These are phyloP conservation scores for Anguilla pacifica DNA, from an alignment of 2,797 vertebrate genomes.

Conservation along the genomic window DNA sequence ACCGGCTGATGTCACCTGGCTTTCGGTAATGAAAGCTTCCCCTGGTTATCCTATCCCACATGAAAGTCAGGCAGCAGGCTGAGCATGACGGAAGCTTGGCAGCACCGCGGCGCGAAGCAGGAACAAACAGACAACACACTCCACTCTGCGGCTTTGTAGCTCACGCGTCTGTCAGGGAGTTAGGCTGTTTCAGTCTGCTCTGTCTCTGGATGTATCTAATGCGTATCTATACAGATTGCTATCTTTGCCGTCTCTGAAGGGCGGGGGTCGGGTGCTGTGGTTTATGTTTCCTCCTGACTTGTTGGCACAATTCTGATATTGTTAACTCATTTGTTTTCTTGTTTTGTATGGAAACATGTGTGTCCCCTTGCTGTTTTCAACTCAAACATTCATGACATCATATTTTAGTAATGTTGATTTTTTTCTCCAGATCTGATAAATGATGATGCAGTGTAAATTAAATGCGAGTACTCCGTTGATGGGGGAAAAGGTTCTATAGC, in stretches of 20 bases:
- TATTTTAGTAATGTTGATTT: not conserved
- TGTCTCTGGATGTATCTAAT: slow-evolving; percentile 5
- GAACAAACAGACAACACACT: slow-evolving; percentile 65
- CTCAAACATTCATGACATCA: not conserved
- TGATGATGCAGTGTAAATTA: not conserved
- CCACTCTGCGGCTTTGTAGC: slow-evolving; percentile 25
- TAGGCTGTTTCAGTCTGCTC: not conserved
- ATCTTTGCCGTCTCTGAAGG: not conserved
- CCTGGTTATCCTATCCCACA: slow-evolving; percentile 74
- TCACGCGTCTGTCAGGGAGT: slow-evolving; percentile 31
- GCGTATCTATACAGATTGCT: not conserved
- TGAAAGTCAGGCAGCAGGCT: slow-evolving; percentile 72
- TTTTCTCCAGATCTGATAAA: slow-evolving; percentile 13
- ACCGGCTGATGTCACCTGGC: slow-evolving; percentile 75
- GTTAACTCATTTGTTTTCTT: slow-evolving; percentile 12
- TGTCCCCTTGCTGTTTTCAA: not conserved
- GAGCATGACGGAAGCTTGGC: slow-evolving; percentile 70
- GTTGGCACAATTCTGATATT: slow-evolving; percentile 2
- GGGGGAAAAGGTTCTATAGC: no score
- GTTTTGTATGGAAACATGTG: not conserved
- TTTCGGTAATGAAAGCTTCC: slow-evolving; percentile 72
- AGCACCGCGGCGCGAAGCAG: slow-evolving; percentile 64
- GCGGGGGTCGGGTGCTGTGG: not conserved
- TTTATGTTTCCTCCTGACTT: not conserved
- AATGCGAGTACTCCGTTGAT: not conserved